Percentiles rank a stretch among this genome's conserved stretches.
Conservation (phyloP, 2,113 vertebrate genomes). For the Psephotus haematonotus region DNA sequence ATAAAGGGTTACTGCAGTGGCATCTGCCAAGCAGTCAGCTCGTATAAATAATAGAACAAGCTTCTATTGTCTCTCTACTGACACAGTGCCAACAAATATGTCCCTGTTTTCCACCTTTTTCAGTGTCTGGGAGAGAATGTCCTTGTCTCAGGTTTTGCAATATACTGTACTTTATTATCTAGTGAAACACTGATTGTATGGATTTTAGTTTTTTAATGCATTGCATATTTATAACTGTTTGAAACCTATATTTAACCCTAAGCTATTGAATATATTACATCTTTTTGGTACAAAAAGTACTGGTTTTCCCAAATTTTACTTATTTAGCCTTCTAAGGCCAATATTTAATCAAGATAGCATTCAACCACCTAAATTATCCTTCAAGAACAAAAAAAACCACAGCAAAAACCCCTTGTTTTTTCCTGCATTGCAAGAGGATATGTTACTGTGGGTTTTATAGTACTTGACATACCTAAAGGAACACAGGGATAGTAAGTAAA, state of each 20-base stretch:
- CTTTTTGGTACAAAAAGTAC: background rate
- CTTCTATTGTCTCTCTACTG: slow-evolving; percentile 43
- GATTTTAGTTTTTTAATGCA: background rate
- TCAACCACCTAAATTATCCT: background rate
- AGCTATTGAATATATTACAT: background rate
- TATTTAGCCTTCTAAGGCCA: background rate
- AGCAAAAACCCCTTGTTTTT: background rate
- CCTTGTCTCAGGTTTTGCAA: background rate
- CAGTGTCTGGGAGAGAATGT: background rate
- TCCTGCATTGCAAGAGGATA: background rate
- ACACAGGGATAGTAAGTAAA: background rate
- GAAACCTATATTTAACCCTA: background rate
- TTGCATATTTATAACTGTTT: background rate
- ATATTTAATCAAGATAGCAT: background rate
- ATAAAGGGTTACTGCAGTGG: slow-evolving; percentile 50
- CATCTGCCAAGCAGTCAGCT: slow-evolving; percentile 70
- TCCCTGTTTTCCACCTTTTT: slow-evolving; percentile 46
- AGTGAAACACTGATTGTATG: background rate
- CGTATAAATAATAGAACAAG: slow-evolving; percentile 72
- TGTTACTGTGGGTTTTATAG: background rate
- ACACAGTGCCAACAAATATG: slow-evolving; percentile 37
- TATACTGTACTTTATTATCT: slow-evolving; percentile 19
- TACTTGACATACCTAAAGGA: background rate
- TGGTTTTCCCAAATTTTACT: background rate
- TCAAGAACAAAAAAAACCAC: background rate